phyloP scores from a whole-genome alignment of 2,113 vertebrate genomes.

The Osmerus mordax region DNA sequence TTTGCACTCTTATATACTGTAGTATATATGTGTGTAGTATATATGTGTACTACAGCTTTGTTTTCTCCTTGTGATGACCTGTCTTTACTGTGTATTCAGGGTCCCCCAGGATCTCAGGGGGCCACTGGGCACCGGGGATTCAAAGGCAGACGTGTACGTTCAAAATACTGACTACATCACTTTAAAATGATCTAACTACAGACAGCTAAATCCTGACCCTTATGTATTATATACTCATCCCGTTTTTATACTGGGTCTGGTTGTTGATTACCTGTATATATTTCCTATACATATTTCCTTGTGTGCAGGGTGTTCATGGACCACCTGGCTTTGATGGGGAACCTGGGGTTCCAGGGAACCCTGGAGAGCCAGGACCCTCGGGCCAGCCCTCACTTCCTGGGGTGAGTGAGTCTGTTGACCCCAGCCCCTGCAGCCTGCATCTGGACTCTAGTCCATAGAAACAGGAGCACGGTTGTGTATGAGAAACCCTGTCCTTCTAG shows the following conservation, averaged over 20 bases:
- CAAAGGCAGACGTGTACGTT: conserved; percentile 86
- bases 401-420: conserved; percentile 54
- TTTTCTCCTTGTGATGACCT: neutral
- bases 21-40: neutral
- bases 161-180: neutral
- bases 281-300: neutral
- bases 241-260: no score
- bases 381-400: conserved; percentile 82
- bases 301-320: conserved; percentile 81
- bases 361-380: conserved; percentile 85
- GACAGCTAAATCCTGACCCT: no score
- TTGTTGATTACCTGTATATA: no score
- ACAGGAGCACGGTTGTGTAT: no score
- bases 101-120: conserved; percentile 88
- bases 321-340: conserved; percentile 92
- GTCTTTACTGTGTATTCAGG: conserved; percentile 65
- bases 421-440: neutral
- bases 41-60: neutral
- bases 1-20: neutral
- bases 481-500: neutral
- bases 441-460: neutral
- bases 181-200: no score
- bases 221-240: no score
- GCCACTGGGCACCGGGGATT: conserved; percentile 83
- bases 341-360: conserved; percentile 91